Base-by-base conservation (phyloP, 2,888 invertebrate genomes). In the Antheraea assamensis region DNA sequence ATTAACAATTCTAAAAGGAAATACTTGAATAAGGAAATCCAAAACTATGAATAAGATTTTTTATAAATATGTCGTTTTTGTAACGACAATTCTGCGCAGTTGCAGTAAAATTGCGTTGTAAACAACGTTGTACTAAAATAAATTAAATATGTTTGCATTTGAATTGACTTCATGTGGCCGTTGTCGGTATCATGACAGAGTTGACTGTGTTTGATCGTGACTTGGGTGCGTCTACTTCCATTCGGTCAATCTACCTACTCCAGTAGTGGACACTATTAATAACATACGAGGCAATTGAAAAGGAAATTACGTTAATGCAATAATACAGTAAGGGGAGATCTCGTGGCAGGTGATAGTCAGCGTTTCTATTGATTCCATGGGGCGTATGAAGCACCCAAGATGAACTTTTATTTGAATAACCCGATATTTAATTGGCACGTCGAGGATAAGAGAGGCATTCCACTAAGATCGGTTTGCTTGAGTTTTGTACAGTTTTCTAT, bases 151-250 rank as follows among this genome's bases (percentile, higher is more conserved):
- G 68, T 13, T 35, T 13, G 68, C 68, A 68, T 68, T 68, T 35
- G n/a, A 66, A 66, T 31, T 19, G 66, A 68, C 68, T 68, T 68
- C 35, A 68, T 35, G 68, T n/a, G 10, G 21, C 35, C n/a, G 35
- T 68, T 68, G 68, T 68, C 35, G 30, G 35, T 35, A 21, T 66
- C 31, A 13, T 66, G 19, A 31, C 31, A 31, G n/a, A n/a, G n/a
- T n/a, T 66, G 66, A 66, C 31, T 66, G 66, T 17, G 66, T 31
- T 1, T 64, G 30, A 64, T 68, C 68, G 68, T 68, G 68, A 68
- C 68, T 68, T 35, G 35, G 35, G 24, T 35, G 35, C 35, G 68
- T 35, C 35, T n/a, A 21, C 21, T 35, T 68, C 66, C 35, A 68
- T 68, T n/a, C n/a, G 68, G 61, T 17, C 30, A 17, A 13, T 64